phyloP scores from a whole-genome alignment of 92 coral and sea anemone genomes.

The Epizoanthus rinbou region DNA sequence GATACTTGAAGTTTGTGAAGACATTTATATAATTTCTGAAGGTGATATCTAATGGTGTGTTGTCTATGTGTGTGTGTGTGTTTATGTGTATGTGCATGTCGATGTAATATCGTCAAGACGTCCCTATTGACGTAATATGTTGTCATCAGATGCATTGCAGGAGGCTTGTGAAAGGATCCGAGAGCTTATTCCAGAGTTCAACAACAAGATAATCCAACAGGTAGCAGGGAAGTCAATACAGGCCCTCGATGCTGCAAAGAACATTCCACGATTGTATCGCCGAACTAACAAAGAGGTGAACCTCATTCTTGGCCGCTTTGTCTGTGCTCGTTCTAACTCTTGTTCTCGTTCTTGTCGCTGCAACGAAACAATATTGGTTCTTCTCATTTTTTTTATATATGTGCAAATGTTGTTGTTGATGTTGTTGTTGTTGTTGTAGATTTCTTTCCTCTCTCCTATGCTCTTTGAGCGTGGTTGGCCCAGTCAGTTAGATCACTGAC shows the following conservation, averaged over 20 bases:
- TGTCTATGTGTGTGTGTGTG: background rate
- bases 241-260: slow-evolving; percentile 93
- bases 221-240: slow-evolving; percentile 72
- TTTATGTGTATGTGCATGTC: background rate
- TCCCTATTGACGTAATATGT: too few relatives aligned
- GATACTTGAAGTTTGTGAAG: too few relatives aligned
- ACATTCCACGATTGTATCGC: slow-evolving; percentile 93
- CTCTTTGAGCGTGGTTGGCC: too few relatives aligned
- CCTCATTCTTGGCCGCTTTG: background rate
- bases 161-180: slow-evolving; percentile 71
- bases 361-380: too few relatives aligned
- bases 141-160: slow-evolving; percentile 64
- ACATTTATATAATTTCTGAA: too few relatives aligned
- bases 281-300: slow-evolving; percentile 97
- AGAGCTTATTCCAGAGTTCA: slow-evolving; percentile 69
- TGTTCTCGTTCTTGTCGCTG: background rate
- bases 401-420: too few relatives aligned
- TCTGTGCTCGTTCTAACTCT: background rate
- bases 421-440: too few relatives aligned
- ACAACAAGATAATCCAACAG: slow-evolving; percentile 77
- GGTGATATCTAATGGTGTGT: too few relatives aligned
- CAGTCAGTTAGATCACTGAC: too few relatives aligned
- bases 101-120: too few relatives aligned
- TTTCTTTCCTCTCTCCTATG: too few relatives aligned
- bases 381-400: too few relatives aligned